Percentiles rank a stretch among this genome's conserved stretches.
Conservation (phyloP, 1,140 invertebrate genomes). For the Aphaenogaster rudis region DNA sequence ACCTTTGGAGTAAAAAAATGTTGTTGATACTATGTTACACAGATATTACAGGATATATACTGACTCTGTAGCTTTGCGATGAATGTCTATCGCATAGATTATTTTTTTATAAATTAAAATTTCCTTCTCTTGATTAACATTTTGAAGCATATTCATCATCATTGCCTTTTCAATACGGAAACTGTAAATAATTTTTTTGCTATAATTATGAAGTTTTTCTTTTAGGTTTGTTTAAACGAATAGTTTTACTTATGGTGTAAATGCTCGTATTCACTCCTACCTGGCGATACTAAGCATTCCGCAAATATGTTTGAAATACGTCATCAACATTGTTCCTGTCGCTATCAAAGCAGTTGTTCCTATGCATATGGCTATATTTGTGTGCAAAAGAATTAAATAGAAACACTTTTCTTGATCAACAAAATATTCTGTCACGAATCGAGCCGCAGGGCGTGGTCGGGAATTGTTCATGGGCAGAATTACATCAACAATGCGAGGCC, state of each 20-base stretch:
- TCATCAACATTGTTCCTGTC: neutral
- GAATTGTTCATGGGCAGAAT: neutral
- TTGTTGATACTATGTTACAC: neutral
- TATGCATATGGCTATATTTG: neutral
- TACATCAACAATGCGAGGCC: neutral
- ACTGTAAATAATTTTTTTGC: neutral
- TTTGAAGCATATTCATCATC: neutral
- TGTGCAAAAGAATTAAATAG: neutral
- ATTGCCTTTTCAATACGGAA: slow-evolving; percentile 32
- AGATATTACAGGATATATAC: neutral
- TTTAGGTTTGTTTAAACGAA: too few relatives aligned
- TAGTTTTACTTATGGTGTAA: too few relatives aligned
- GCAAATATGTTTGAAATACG: neutral
- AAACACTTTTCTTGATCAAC: neutral
- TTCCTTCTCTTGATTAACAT: neutral
- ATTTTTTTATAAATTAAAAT: neutral
- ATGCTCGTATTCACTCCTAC: neutral
- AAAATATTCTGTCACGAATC: slow-evolving; percentile 12
- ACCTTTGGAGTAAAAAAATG: neutral
- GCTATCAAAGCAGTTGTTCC: neutral
- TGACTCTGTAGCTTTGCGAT: slow-evolving; percentile 34
- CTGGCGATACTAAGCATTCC: slow-evolving; percentile 10
- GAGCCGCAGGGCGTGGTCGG: too few relatives aligned
- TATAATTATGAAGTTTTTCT: too few relatives aligned
- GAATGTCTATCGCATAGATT: slow-evolving; percentile 36